These are phyloP conservation scores for Strigamia maritima DNA, from an alignment of 2,888 invertebrate genomes.

Conservation along the genomic window DNA sequence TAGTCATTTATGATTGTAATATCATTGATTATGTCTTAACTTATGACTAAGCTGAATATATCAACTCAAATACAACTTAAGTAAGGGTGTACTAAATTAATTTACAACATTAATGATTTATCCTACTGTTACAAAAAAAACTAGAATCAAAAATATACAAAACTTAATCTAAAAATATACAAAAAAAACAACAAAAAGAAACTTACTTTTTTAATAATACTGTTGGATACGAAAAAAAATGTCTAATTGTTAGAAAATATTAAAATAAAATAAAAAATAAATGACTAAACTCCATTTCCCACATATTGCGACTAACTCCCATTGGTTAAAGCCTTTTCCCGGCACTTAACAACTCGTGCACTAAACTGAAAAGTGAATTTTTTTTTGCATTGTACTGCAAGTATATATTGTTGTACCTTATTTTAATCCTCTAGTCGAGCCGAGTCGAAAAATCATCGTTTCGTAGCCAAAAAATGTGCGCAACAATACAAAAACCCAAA, in stretches of 20 bases:
- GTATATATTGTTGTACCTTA: too few species aligned
- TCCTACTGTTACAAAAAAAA: background rate
- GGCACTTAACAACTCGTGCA: too few species aligned
- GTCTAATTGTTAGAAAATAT: background rate
- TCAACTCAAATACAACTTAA: background rate
- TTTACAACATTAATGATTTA: background rate
- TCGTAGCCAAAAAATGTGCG: too few species aligned
- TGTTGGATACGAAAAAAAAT: background rate
- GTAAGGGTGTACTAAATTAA: background rate
- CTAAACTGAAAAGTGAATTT: too few species aligned
- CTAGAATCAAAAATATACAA: constrained; percentile 13
- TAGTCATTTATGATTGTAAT: constrained; percentile 17
- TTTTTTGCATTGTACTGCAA: too few species aligned
- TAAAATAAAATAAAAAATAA: background rate
- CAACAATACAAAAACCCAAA: too few species aligned
- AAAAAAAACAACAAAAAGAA: background rate
- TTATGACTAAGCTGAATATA: background rate
- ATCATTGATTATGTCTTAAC: constrained; percentile 15
- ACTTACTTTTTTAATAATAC: background rate
- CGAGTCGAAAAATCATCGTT: too few species aligned
- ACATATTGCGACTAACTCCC: too few species aligned
- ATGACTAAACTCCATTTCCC: too few species aligned
- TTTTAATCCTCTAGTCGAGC: too few species aligned
- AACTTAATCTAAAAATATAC: background rate
- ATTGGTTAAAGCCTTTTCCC: too few species aligned